Conservation (phyloP, 2,888 invertebrate species). For the Melieria picta region DNA sequence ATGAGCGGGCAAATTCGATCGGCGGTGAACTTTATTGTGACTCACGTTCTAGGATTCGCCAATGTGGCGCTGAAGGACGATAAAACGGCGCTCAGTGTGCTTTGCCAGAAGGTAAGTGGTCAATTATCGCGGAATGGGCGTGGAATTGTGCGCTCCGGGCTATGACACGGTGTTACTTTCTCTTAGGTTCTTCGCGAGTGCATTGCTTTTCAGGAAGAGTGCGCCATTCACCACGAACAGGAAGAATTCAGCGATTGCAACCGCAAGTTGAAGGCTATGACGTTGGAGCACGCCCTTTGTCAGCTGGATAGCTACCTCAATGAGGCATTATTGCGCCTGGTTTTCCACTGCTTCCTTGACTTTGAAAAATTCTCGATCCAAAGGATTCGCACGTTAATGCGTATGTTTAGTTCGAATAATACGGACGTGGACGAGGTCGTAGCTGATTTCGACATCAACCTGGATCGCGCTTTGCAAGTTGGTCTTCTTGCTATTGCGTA, state of each 20-base stretch:
- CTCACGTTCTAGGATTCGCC: constrained; percentile 61
- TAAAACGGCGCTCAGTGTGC: constrained; percentile 60
- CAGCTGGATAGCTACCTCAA: constrained; percentile 62
- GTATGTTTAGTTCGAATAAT: constrained; percentile 45
- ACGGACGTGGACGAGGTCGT: constrained; percentile 56
- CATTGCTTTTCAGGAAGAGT: constrained; percentile 58
- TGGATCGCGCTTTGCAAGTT: constrained; percentile 63
- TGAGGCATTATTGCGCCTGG: constrained; percentile 59
- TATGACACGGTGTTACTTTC: background rate
- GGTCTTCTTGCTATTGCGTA: constrained; percentile 62
- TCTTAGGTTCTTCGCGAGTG: constrained; percentile 58
- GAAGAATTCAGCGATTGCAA: constrained; percentile 47
- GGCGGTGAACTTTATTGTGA: constrained; percentile 55
- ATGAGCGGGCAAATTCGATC: constrained; percentile 55
- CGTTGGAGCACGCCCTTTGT: constrained; percentile 58
- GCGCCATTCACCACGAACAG: constrained; percentile 39
- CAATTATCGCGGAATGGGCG: background rate
- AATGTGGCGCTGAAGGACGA: constrained; percentile 61
- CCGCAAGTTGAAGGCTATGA: constrained; percentile 57
- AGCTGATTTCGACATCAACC: constrained; percentile 64
- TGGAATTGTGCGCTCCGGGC: background rate
- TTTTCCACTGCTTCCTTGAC: constrained; percentile 59
- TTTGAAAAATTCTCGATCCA: constrained; percentile 58
- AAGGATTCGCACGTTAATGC: constrained; percentile 52
- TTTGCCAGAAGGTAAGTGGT: constrained; percentile 58